A percentile compares a stretch with the other conserved stretches of the same genome.
phyloP scores from a whole-genome alignment of 2,113 vertebrate genomes.

The Onychorhynchus coronatus region DNA sequence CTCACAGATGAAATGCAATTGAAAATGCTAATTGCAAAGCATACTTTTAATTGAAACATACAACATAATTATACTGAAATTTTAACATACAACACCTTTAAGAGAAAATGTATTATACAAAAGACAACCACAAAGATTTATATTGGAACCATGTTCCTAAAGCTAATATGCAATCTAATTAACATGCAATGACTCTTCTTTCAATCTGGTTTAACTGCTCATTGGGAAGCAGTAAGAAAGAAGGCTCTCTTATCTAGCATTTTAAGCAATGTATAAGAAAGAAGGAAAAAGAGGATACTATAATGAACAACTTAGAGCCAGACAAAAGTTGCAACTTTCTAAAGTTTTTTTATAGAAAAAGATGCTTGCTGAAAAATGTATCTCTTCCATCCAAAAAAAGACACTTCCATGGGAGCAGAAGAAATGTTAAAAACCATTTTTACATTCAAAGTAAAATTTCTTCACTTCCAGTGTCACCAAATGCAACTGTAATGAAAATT shows the following conservation, averaged over 20 bases:
- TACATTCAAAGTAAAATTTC: neutral
- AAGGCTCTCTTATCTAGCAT: neutral
- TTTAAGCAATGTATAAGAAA: neutral
- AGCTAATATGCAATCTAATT: neutral
- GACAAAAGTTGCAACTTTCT: neutral
- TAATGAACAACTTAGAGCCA: neutral
- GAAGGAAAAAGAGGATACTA: neutral
- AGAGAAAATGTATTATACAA: neutral
- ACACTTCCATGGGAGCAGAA: neutral
- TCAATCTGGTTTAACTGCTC: neutral
- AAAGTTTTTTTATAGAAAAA: neutral
- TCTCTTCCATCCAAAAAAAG: neutral
- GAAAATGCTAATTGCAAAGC: neutral
- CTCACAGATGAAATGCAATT: neutral
- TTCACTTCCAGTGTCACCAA: neutral
- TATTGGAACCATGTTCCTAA: neutral
- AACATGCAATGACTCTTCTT: neutral
- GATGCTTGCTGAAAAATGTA: neutral
- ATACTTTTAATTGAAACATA: neutral
- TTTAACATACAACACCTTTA: neutral
- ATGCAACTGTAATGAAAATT: neutral
- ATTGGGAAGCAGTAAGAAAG: neutral
- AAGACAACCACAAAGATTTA: neutral
- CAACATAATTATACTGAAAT: neutral
- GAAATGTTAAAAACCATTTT: neutral